Evolutionary conservation across 2,113 vertebrate genomes (phyloP).

Genomic region (Embiotoca jacksoni): DNA sequence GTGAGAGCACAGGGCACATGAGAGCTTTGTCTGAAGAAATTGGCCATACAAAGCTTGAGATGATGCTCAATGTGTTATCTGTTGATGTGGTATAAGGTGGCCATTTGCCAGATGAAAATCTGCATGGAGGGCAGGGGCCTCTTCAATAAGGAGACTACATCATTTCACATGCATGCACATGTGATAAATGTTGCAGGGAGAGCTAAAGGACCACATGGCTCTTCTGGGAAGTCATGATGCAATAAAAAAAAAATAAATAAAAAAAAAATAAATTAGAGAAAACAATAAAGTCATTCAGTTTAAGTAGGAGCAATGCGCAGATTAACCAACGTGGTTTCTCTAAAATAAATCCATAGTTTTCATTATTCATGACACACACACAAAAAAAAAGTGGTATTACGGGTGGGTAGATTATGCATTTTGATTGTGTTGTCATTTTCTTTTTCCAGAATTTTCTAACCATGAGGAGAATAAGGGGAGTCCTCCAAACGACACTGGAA

Average conservation of each 20-base stretch:
- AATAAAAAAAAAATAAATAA: background rate
- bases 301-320: constrained; percentile 45
- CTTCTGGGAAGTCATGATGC: constrained; percentile 13
- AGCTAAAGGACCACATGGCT: constrained; percentile 31
- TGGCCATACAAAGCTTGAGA: constrained; percentile 59
- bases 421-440: constrained; percentile 52
- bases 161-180: constrained; percentile 44
- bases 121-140: constrained; percentile 22
- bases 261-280: background rate
- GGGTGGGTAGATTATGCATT: constrained; percentile 25
- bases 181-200: constrained; percentile 29
- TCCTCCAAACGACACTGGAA: constrained; percentile 66
- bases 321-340: constrained; percentile 28
- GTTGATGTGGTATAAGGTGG: constrained; percentile 69
- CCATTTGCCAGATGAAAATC: constrained; percentile 57
- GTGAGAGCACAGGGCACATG: constrained; percentile 62
- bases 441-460: constrained; percentile 36
- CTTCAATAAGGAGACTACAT: constrained; percentile 31
- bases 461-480: constrained; percentile 39
- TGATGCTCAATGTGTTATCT: constrained; percentile 62
- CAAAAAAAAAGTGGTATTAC: constrained; percentile 36
- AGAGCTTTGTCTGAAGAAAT: constrained; percentile 73
- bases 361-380: constrained; percentile 27
- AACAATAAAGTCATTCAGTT: constrained; percentile 51
- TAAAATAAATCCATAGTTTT: constrained; percentile 40